Percentiles rank a stretch among this genome's conserved stretches.
Conservation (phyloP, 2,888 invertebrate genomes). For the Syrista parreyssii region DNA sequence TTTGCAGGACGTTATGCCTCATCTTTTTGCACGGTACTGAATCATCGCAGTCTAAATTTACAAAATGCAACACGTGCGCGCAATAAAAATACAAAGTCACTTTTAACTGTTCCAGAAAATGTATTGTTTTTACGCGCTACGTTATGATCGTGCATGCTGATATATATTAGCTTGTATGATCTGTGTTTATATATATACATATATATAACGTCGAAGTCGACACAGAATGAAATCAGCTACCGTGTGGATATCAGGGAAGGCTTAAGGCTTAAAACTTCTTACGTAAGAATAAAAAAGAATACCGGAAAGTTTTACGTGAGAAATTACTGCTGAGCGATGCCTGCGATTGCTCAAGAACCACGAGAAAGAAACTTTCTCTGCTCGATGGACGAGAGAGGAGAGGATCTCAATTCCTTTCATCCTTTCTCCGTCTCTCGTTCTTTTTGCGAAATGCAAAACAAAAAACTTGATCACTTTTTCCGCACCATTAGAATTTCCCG, state of each 20-base stretch:
- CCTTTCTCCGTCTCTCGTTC: constrained; percentile 12
- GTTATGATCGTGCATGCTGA: not conserved
- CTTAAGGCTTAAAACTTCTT: not conserved
- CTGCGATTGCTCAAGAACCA: constrained; percentile 32
- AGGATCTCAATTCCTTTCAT: not conserved
- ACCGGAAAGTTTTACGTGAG: constrained; percentile 24
- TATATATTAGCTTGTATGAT: too few relatives aligned
- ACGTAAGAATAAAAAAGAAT: not conserved
- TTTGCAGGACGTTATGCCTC: not conserved
- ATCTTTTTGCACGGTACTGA: not conserved
- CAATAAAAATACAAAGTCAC: not conserved
- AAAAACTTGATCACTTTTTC: not conserved
- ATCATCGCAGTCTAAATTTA: not conserved
- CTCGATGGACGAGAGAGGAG: not conserved
- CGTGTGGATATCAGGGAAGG: not conserved
- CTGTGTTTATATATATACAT: not conserved
- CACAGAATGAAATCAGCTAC: not conserved
- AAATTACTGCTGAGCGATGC: constrained; percentile 37
- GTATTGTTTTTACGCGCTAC: not conserved
- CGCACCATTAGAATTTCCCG: not conserved
- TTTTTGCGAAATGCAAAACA: not conserved
- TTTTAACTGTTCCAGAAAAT: not conserved
- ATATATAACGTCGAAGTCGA: not conserved
- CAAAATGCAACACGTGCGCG: not conserved
- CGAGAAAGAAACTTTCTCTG: constrained; percentile 40